Evolutionary conservation across 2,888 invertebrate species (phyloP).

Genomic region (Norana najaformis): DNA sequence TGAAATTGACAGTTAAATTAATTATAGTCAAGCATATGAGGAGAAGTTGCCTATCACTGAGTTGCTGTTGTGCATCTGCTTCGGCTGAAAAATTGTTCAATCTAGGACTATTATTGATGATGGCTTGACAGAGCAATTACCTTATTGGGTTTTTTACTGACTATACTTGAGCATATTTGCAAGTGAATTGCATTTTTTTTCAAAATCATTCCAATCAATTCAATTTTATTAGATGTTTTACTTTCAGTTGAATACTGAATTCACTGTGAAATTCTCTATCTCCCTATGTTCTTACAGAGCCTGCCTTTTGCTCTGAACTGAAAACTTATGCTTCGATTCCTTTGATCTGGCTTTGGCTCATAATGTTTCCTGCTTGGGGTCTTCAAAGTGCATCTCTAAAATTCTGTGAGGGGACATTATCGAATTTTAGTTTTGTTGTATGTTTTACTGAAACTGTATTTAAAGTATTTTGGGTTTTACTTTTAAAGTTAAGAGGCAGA

Average conservation of each 20-base stretch:
- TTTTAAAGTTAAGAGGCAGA: background rate
- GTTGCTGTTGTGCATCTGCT: no score
- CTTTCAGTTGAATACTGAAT: background rate
- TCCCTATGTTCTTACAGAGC: background rate
- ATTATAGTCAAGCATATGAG: background rate
- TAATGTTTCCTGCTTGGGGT: background rate
- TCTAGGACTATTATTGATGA: background rate
- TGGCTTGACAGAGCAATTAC: background rate
- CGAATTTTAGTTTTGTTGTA: background rate
- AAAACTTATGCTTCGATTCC: background rate
- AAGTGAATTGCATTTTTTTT: background rate
- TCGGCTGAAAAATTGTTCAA: slow-evolving; percentile 13
- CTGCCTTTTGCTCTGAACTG: background rate
- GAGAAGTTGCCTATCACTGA: no score
- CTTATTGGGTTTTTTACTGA: background rate
- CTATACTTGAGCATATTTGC: background rate
- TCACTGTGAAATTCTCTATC: background rate
- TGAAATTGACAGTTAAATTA: background rate
- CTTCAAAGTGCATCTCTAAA: background rate
- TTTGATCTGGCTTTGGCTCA: background rate
- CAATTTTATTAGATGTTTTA: background rate
- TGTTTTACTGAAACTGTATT: background rate
- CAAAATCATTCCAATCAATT: background rate
- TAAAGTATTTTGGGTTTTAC: background rate
- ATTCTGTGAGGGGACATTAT: background rate